A percentile compares a stretch with the other conserved stretches of the same genome.
phyloP scores from a whole-genome alignment of 2,113 vertebrate species.

The Hemiprocne comata region DNA sequence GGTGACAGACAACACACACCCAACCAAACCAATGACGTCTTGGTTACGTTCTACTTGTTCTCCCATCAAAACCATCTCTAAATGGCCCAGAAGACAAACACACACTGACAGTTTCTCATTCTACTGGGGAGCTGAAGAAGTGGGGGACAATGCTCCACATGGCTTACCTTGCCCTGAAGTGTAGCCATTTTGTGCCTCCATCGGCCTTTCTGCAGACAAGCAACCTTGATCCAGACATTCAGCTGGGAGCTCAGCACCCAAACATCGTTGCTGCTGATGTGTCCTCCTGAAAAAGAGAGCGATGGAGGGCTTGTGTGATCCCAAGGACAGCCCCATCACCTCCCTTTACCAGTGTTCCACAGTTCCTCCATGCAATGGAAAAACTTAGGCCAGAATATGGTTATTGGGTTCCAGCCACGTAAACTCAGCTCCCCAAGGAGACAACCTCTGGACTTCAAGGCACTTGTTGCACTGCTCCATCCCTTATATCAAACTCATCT shows the following conservation, averaged over 20 bases:
- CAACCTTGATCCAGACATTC: constrained; percentile 80
- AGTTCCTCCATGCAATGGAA: neutral
- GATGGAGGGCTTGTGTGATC: neutral
- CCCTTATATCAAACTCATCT: neutral
- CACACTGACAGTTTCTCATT: neutral
- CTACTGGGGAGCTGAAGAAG: neutral
- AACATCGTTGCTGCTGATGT: constrained; percentile 78
- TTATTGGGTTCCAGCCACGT: neutral
- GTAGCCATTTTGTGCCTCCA: constrained; percentile 83
- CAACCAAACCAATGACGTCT: neutral
- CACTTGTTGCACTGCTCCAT: neutral
- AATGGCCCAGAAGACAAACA: neutral
- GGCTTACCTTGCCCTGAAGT: constrained; percentile 77
- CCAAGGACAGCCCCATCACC: neutral
- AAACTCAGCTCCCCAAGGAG: neutral
- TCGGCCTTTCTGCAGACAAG: constrained; percentile 74
- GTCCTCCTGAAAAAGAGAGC: constrained; percentile 75
- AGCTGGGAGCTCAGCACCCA: constrained; percentile 81
- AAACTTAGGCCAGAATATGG: neutral
- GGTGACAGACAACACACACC: neutral
- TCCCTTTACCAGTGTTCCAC: neutral
- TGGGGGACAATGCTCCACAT: fast-evolving
- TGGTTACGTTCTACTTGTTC: neutral
- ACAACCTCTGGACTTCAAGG: neutral
- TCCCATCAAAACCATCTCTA: neutral